Percentiles rank a stretch among this genome's conserved stretches.
These are phyloP conservation scores for Sipha flava DNA, from an alignment of 1,140 invertebrate species.

Conservation along the genomic window DNA sequence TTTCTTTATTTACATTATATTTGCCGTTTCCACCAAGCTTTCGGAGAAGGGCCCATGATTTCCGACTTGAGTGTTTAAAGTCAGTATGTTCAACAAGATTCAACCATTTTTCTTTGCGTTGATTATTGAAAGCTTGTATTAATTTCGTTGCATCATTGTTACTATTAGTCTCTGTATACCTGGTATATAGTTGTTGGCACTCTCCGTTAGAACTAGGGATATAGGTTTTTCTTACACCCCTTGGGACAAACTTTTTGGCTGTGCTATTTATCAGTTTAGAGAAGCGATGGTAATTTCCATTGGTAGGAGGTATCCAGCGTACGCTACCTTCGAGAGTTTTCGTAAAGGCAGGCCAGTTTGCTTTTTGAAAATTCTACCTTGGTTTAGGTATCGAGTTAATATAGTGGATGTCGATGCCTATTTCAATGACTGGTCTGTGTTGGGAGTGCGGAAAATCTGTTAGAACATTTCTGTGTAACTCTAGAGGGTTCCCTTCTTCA, in stretches of 20 bases:
- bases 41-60: neutral
- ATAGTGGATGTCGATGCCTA: neutral
- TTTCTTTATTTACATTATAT: neutral
- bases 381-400: neutral
- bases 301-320: neutral
- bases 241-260: neutral
- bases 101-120: slow-evolving; percentile 2
- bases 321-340: neutral
- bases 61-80: slow-evolving; percentile 2
- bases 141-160: neutral
- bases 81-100: neutral
- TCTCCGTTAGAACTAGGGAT: neutral
- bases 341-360: neutral
- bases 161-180: neutral
- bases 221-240: neutral
- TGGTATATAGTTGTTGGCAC: neutral
- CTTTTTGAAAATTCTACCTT: slow-evolving; percentile 21
- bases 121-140: neutral
- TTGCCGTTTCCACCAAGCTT: neutral
- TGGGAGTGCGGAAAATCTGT: neutral
- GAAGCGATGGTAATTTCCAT: neutral
- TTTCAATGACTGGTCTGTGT: neutral
- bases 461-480: neutral
- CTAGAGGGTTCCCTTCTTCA: neutral
- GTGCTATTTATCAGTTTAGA: neutral